Evolutionary conservation across 2,888 invertebrate species (phyloP), one percentile per base, ranked within the genome.

Genomic region (Drosophila fulvimacula): DNA sequence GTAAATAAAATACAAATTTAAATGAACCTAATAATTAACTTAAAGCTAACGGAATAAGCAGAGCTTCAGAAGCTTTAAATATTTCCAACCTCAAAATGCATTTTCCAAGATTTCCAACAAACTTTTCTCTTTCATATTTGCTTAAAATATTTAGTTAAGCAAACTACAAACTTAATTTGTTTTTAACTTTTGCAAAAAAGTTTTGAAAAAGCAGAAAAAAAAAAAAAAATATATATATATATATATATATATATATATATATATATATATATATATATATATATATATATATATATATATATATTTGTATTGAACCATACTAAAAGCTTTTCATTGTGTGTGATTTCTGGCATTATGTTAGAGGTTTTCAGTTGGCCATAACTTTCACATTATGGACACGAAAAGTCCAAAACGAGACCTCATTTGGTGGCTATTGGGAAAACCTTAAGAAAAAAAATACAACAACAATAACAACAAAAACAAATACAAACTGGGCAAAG

Each of bases 401-500:
- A 57, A 65, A 58, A 65, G 42, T 60, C 73, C 19, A 66, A 61
- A 73, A 53, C 41, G 46, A 32, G 59, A 44, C 62, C 52, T 49
- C 73, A 66, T 77, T 77, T 73, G 73, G 49, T 68, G 49, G 68
- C 19, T 73, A 76, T 76, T 68, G 78, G 73, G 51, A 75, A 77
- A 78, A 61, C 73, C 58, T 61, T 61, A 61, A 51, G 60, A 61
- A 72, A 61, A 72, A 62, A 66, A 15, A 39, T 11, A 56, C 55
- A 44, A n/a, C 36, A 48, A 52, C n/a, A 53, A 39, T 36, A 71
- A 51, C 36, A 58, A 39, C n/a, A 17, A 52, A 30, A 59, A 51
- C 57, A 53, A 67, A 71, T 19, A 58, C 34, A 73, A 53, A 55
- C 58, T 58, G 44, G 44, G n/a, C 30, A 49, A 49, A 41, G 44